phyloP scores from a whole-genome alignment of 2,888 invertebrate species.

The Portevinia maculata region DNA sequence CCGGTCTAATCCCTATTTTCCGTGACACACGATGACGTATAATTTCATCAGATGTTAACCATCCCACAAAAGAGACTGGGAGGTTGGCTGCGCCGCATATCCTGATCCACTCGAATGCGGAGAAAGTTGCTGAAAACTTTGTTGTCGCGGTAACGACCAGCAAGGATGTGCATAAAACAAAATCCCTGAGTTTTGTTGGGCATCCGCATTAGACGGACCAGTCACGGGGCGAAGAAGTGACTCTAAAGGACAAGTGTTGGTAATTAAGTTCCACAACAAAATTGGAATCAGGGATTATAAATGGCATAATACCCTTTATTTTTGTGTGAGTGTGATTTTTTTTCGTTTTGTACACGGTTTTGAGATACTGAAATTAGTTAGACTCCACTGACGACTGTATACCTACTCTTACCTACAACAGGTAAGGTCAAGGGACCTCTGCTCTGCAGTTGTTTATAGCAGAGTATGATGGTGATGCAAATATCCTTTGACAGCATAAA shows the following conservation, averaged over 20 bases:
- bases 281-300: constrained; percentile 56
- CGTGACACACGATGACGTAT: constrained; percentile 57
- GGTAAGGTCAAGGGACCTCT: constrained; percentile 10
- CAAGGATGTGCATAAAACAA: constrained; percentile 54
- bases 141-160: constrained; percentile 60
- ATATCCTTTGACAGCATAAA: constrained; percentile 67
- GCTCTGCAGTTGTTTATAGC: constrained; percentile 13
- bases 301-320: constrained; percentile 34
- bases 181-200: constrained; percentile 21
- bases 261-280: constrained; percentile 67
- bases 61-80: constrained; percentile 22
- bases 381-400: not conserved
- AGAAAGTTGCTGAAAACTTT: constrained; percentile 49
- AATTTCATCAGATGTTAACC: constrained; percentile 62
- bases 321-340: not conserved
- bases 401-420: constrained; percentile 21
- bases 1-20: constrained; percentile 4
- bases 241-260: constrained; percentile 47
- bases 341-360: not conserved
- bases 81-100: constrained; percentile 40
- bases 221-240: constrained; percentile 18
- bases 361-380: constrained; percentile 23
- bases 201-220: constrained; percentile 51
- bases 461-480: constrained; percentile 49
- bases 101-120: constrained; percentile 53